Conservation (phyloP, 1,140 invertebrate species). For the Cephus cinctus region DNA sequence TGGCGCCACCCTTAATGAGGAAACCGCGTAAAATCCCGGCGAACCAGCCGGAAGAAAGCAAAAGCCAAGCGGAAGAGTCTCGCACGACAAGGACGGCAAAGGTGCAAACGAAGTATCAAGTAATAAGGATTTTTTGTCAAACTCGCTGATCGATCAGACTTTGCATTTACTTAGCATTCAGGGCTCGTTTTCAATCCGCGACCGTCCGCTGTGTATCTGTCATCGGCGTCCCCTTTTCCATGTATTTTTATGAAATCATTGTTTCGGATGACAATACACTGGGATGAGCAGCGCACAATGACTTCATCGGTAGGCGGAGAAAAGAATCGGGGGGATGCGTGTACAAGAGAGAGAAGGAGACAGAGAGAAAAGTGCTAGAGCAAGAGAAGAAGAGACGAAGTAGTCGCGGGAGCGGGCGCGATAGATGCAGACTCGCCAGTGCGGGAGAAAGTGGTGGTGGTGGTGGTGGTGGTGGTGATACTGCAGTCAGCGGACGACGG, state of each 20-base stretch:
- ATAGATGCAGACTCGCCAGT: constrained; percentile 1
- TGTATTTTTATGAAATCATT: constrained; percentile 58
- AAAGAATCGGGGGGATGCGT: constrained; percentile 9
- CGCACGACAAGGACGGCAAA: too few relatives aligned
- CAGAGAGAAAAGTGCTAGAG: constrained; percentile 9
- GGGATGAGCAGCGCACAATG: constrained; percentile 53
- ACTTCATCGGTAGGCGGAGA: constrained; percentile 36
- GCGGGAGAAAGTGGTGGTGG: constrained; percentile 9
- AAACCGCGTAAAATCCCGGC: too few relatives aligned
- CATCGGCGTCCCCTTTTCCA: constrained; percentile 26
- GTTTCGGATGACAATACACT: constrained; percentile 54
- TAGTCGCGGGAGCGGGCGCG: constrained; percentile 7
- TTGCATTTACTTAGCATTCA: constrained; percentile 24
- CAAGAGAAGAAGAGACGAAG: constrained; percentile 18
- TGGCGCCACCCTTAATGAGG: too few relatives aligned
- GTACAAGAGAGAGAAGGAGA: constrained; percentile 10
- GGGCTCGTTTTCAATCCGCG: constrained; percentile 16
- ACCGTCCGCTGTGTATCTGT: constrained; percentile 22
- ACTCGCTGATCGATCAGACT: constrained; percentile 31
- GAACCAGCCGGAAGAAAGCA: too few relatives aligned
- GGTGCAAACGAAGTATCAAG: too few relatives aligned
- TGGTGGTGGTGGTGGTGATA: constrained; percentile 6
- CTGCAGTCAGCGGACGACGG: constrained; percentile 11
- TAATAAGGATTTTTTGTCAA: too few relatives aligned
- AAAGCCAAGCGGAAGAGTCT: neutral